Base-by-base conservation (phyloP, 1,140 invertebrate genomes). In the Drosophila sucinea region DNA sequence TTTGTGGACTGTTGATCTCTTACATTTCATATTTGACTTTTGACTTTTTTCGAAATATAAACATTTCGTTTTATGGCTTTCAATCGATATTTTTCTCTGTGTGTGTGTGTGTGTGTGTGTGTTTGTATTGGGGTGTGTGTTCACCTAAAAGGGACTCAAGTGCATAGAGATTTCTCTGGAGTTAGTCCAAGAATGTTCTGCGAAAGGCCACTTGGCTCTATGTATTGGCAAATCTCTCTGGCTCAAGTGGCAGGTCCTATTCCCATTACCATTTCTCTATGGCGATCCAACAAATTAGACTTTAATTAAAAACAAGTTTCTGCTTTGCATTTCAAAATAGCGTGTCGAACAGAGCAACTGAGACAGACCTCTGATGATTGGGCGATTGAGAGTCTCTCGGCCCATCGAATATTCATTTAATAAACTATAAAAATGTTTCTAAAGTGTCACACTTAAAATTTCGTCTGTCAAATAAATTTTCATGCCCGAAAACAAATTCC, bases 381-480 rank as follows among this genome's bases (percentile, higher is more conserved):
- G 10, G 35, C 35, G 44, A 51, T 51, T 51, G 23, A 25, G 23
- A 8, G 7, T 51, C 44, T 10, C 11, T 25, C 4, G 44, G 44
- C 6, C 23, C 60, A 67, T 68, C 41, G 73, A 60, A 79, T 83
- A 79, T 82, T 77, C 68, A 78, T 68, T 71, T 77, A 67, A 76
- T 81, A 86, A 76, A 75, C 67, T 62, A 76, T 79, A 86, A 79
- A 79, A 79, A 73, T 67, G 74, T 70, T 80, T 86, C 60, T 77
- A 87, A 86, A 89, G 83, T 89, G 83, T 87, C 80, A 79, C 83
- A 83, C 76, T 77, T 77, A 65, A 78, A 89, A 78, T 74, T 89
- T 74, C 33, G 60, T 44, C 47, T 87, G 83, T 87, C 84, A 83
- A 78, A 87, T 87, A 89, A 87, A 89, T 83, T 72, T 55, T 33